Base-by-base conservation (phyloP, 1,140 invertebrate genomes). In the Trichonephila inaurata region DNA sequence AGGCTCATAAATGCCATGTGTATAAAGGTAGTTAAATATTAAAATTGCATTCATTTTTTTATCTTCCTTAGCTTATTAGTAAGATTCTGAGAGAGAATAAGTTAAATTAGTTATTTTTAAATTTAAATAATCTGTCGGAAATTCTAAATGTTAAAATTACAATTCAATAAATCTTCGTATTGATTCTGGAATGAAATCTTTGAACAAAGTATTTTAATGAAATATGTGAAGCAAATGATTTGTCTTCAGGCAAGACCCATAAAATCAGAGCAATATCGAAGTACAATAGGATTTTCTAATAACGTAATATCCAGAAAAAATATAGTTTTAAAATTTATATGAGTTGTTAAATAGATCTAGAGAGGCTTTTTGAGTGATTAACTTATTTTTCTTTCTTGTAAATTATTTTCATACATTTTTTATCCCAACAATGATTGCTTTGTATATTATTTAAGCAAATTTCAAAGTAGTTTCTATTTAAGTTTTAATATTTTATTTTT, bases 131-230 rank as follows among this genome's bases (percentile, higher is more conserved):
- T 77, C 24, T 40, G 14, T 18, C 18, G 33, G 4, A 28, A 33
- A 77, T 77, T 77, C 28, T 28, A 77, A 77, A 40, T 6, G 28
- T 28, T 14, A 18, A 40, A 77, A 28, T 24, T 28, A 33, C 24
- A 77, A 77, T 77, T 77, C 72, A 33, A 2, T 33, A 7, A 77
- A 7, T 14, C 33, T 77, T 77, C 72, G 18, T 18, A 77, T 77
- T 19, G 72, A 33, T 40, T 77, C 72, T 2, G 16, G 33, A 33
- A 18, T 40, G 18, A 77, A 40, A 40, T 77, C 33, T 77, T 77
- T 33, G 72, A 77, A 40, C 72, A 77, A 77, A 77, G 18, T 77
- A 28, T 77, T 69, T 77, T 77, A 28, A 77, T 40, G 14, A 40
- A 77, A 33, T 14, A 10, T 40, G 16, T 14, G 18, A 77, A 77